Conservation (phyloP, 2,797 vertebrate genomes). For the Columba guinea region DNA sequence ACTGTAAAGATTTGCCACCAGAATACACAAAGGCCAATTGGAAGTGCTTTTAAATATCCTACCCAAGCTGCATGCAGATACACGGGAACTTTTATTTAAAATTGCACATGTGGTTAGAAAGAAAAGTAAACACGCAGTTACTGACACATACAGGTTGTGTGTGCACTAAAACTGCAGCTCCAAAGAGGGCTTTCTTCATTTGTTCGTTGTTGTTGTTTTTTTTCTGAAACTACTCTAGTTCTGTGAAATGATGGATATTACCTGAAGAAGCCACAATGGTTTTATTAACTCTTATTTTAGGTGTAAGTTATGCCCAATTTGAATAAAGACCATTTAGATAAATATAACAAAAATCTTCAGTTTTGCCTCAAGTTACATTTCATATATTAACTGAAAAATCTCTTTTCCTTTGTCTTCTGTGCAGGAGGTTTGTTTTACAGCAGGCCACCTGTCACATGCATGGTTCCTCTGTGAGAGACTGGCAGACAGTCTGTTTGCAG, state of each 20-base stretch:
- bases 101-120: background rate
- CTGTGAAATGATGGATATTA: background rate
- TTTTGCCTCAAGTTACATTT: background rate
- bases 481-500: background rate
- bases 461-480: background rate
- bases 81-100: background rate
- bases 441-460: background rate
- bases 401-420: slow-evolving; percentile 19
- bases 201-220: background rate
- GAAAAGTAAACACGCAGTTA: background rate
- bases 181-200: background rate
- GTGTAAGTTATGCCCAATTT: background rate
- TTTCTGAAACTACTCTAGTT: background rate
- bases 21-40: background rate
- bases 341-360: background rate
- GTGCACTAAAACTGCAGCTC: background rate
- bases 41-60: background rate
- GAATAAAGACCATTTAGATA: background rate
- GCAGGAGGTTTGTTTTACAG: slow-evolving; percentile 14
- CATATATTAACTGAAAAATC: background rate
- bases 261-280: background rate
- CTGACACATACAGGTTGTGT: background rate
- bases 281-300: background rate
- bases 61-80: background rate
- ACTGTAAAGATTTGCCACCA: background rate